These are phyloP conservation scores for Epirrita christyi DNA, from an alignment of 2,888 invertebrate genomes.

Conservation along the genomic window DNA sequence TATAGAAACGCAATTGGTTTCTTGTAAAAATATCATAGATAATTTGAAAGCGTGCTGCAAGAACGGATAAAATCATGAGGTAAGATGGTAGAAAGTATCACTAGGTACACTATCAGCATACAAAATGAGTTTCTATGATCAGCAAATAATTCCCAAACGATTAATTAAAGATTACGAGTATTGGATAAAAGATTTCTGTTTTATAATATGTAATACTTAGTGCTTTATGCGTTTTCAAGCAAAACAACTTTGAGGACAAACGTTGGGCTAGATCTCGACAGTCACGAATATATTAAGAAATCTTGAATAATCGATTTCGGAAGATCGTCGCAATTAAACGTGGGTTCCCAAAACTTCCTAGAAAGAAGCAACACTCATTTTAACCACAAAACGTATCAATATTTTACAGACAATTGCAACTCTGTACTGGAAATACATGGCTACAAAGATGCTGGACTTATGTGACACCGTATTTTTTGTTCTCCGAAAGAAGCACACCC, in stretches of 20 bases:
- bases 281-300: too few species aligned
- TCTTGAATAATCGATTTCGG: too few species aligned
- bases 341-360: too few species aligned
- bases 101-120: conserved; percentile 14
- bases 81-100: not conserved
- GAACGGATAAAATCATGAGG: conserved; percentile 8
- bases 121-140: conserved; percentile 12
- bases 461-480: conserved; percentile 92
- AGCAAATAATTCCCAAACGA: conserved; percentile 12
- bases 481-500: conserved; percentile 88
- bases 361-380: too few species aligned
- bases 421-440: conserved; percentile 87
- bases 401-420: conserved; percentile 47
- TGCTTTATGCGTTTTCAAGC: too few species aligned
- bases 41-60: not conserved
- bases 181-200: conserved; percentile 8
- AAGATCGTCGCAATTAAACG: not conserved
- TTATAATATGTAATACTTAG: too few species aligned
- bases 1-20: not conserved
- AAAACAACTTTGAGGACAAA: too few species aligned
- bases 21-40: not conserved
- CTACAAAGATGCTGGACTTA: conserved; percentile 89
- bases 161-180: conserved; percentile 6
- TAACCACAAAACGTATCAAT: not conserved
- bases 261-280: too few species aligned